A percentile compares a stretch with the other conserved stretches of the same genome.
phyloP scores from a whole-genome alignment of 2,888 invertebrate species.

The Homarus gammarus region DNA sequence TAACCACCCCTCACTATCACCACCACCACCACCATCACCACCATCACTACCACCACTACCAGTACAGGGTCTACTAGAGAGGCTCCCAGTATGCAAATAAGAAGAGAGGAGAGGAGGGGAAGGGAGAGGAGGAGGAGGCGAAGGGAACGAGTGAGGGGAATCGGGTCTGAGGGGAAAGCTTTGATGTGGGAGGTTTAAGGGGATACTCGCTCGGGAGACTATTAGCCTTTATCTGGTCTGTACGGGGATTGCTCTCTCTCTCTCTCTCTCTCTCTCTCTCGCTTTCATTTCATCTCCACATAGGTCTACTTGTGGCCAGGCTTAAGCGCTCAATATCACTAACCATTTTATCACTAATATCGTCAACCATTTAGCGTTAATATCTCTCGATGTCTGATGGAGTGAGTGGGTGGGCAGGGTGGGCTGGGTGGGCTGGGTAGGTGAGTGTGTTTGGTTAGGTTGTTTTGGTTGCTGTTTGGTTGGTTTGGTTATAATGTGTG shows the following conservation, averaged over 20 bases:
- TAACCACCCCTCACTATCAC: not conserved
- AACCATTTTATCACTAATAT: no score
- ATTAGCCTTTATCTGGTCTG: constrained; percentile 30
- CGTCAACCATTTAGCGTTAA: not conserved
- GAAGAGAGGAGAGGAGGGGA: not conserved
- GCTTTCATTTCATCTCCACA: not conserved
- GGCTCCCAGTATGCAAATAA: constrained; percentile 10
- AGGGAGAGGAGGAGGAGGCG: not conserved
- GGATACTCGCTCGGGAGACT: not conserved
- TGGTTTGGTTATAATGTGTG: no score
- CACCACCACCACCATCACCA: not conserved
- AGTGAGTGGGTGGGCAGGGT: no score
- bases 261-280: no score
- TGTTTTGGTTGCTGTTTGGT: no score
- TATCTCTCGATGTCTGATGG: no score
- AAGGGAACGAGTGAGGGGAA: not conserved
- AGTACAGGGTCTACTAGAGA: constrained; percentile 25
- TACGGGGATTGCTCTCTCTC: not conserved
- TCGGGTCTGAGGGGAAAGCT: not conserved
- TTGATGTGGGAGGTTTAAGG: constrained; percentile 29
- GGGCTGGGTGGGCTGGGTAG: no score
- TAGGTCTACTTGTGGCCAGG: constrained; percentile 16
- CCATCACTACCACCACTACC: not conserved
- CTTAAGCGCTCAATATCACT: not conserved
- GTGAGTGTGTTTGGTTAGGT: no score